A percentile compares a stretch with the other conserved stretches of the same genome.
Evolutionary conservation across 2,888 invertebrate species (phyloP).

Genomic region (Hydrotaea cyrtoneurina): DNA sequence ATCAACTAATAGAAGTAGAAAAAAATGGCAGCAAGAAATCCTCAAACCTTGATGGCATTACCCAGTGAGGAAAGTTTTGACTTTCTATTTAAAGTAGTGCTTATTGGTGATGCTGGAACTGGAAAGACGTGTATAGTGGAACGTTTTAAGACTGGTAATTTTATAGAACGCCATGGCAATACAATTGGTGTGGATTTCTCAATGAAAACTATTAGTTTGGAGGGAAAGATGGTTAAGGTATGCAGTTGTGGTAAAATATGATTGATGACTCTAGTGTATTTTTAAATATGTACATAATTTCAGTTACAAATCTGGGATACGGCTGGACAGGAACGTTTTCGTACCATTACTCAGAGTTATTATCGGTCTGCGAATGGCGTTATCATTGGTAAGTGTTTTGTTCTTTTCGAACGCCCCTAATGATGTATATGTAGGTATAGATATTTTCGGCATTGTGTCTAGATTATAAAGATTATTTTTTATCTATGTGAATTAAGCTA

Average conservation of each 20-base stretch:
- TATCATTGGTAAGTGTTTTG: slow-evolving; percentile 86
- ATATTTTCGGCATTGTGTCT: too few species aligned
- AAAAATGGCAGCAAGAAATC: slow-evolving; percentile 87
- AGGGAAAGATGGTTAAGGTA: slow-evolving; percentile 97
- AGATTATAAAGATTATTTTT: too few species aligned
- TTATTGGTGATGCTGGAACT: slow-evolving; percentile 94
- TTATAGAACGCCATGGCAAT: slow-evolving; percentile 96
- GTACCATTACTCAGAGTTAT: slow-evolving; percentile 98
- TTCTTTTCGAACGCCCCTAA: slow-evolving; percentile 37
- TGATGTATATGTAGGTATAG: background rate
- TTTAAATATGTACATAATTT: background rate
- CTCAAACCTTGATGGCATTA: slow-evolving; percentile 88
- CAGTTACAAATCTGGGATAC: slow-evolving; percentile 96
- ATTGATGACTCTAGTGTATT: background rate
- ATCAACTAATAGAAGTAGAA: background rate
- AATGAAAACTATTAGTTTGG: slow-evolving; percentile 97
- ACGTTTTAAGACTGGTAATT: slow-evolving; percentile 96
- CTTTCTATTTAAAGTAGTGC: slow-evolving; percentile 95
- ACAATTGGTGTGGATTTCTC: slow-evolving; percentile 99
- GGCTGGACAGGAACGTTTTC: slow-evolving; percentile 97
- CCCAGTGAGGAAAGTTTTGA: slow-evolving; percentile 92
- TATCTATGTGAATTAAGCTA: too few species aligned
- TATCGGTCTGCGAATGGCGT: slow-evolving; percentile 98
- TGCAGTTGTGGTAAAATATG: slow-evolving; percentile 11
- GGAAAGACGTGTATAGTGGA: slow-evolving; percentile 98